Evolutionary conservation across 2,113 vertebrate genomes (phyloP).

Genomic region (Rattus rattus): DNA sequence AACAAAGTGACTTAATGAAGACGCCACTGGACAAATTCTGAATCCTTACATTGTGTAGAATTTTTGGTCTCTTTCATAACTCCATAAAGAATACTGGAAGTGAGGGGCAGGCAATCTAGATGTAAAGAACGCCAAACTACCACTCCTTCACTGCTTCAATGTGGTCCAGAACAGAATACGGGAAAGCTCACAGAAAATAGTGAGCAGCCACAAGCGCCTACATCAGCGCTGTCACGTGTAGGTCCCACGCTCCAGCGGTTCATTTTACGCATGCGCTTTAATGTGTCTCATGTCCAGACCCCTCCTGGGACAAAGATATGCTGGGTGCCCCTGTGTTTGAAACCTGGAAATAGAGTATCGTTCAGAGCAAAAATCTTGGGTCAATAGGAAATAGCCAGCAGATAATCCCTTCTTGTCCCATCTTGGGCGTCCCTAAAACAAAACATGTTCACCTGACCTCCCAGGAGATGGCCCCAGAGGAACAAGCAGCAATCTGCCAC

Average conservation of each 20-base stretch:
- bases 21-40: not conserved
- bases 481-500: not conserved
- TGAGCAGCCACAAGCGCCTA: too few relatives aligned
- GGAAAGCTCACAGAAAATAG: not conserved
- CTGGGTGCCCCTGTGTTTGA: not conserved
- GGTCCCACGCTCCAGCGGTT: too few relatives aligned
- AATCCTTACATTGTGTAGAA: not conserved
- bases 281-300: not conserved
- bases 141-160: not conserved
- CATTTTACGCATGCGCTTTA: not conserved
- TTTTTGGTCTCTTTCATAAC: not conserved
- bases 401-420: not conserved
- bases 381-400: not conserved
- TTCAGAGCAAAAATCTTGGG: not conserved
- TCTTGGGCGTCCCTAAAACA: not conserved
- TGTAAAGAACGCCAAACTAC: not conserved
- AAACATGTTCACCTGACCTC: not conserved
- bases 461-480: constrained; percentile 30
- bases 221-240: not conserved
- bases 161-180: not conserved
- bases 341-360: not conserved
- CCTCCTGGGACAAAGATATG: not conserved
- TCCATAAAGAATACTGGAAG: not conserved
- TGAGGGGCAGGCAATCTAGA: not conserved
- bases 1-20: not conserved